A percentile compares a stretch with the other conserved stretches of the same genome.
These are phyloP conservation scores for Phyllotreta cruciferae DNA, from an alignment of 2,888 invertebrate species.

Conservation along the genomic window DNA sequence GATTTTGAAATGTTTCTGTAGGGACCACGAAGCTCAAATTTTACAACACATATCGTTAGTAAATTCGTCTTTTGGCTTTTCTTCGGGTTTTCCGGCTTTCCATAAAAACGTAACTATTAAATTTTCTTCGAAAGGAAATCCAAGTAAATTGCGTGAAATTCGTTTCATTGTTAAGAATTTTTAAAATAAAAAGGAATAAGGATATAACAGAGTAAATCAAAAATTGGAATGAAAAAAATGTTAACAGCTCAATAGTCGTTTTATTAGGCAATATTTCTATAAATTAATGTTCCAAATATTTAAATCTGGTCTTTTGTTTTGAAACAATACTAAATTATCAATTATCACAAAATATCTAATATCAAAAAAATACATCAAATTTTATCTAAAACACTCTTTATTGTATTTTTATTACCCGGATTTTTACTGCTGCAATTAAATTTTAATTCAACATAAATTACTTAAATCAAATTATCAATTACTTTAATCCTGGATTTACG, in stretches of 20 bases:
- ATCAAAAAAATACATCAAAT: too few relatives aligned
- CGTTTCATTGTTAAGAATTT: constrained; percentile 11
- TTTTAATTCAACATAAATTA: too few relatives aligned
- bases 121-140: constrained; percentile 1
- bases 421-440: too few relatives aligned
- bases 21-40: constrained; percentile 19
- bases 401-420: too few relatives aligned
- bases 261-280: background rate
- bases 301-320: too few relatives aligned
- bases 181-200: background rate
- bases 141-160: constrained; percentile 1
- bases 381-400: too few relatives aligned
- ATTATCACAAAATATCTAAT: too few relatives aligned
- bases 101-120: background rate
- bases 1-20: background rate
- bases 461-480: too few relatives aligned
- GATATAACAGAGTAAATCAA: background rate
- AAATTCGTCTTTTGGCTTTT: constrained; percentile 4
- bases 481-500: too few relatives aligned
- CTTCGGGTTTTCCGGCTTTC: background rate
- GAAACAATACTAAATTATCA: too few relatives aligned
- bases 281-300: too few relatives aligned
- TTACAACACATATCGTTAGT: constrained; percentile 23
- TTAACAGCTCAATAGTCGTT: background rate
- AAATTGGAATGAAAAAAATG: background rate